These are phyloP conservation scores for Chalcosyrphus nemorum DNA, from an alignment of 2,888 invertebrate species.

Conservation along the genomic window DNA sequence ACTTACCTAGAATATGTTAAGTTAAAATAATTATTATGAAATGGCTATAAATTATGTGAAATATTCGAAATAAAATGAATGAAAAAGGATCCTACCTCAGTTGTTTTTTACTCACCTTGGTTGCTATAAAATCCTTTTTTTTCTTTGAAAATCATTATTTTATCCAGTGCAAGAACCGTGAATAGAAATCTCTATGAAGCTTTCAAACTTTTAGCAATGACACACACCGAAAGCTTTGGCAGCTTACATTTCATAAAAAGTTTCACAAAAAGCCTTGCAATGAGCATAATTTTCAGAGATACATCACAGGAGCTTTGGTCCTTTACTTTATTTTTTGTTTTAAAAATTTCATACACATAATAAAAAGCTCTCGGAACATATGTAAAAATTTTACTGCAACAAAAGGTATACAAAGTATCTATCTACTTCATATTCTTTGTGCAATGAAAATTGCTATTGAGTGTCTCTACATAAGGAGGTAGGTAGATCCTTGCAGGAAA, in stretches of 20 bases:
- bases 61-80: no score
- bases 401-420: neutral
- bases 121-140: no score
- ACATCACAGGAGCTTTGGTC: neutral
- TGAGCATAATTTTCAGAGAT: neutral
- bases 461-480: neutral
- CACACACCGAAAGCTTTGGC: neutral
- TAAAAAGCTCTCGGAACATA: neutral
- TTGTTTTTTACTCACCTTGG: no score
- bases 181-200: neutral
- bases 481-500: neutral
- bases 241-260: neutral
- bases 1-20: conserved; percentile 73
- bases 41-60: neutral
- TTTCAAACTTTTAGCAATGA: neutral
- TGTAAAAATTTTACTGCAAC: neutral
- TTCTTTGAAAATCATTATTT: no score
- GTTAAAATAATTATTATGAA: no score
- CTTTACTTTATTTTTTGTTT: neutral
- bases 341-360: neutral
- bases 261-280: neutral
- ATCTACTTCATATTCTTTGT: conserved; percentile 1
- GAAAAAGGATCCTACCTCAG: no score
- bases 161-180: no score
- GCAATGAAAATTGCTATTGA: neutral